Conservation (phyloP, 1,140 invertebrate species). For the Tetramorium simillimum region DNA sequence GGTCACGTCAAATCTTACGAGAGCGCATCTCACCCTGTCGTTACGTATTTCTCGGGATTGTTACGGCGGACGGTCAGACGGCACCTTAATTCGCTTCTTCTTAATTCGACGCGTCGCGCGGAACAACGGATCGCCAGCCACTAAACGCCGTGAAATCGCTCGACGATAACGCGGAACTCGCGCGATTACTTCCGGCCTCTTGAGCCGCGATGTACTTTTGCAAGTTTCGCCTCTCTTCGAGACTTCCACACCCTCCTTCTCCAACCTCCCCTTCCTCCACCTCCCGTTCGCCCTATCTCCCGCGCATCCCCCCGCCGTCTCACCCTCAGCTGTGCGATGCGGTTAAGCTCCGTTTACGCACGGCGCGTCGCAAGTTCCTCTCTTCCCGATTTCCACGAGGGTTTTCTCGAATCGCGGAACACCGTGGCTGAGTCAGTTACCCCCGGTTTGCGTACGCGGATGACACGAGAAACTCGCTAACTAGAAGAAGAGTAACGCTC, state of each 20-base stretch:
- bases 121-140: constrained; percentile 75
- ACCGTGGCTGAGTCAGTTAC: constrained; percentile 34
- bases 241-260: constrained; percentile 60
- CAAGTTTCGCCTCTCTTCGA: constrained; percentile 78
- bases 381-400: constrained; percentile 74
- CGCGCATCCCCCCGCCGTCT: neutral
- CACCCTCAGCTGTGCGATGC: constrained; percentile 59
- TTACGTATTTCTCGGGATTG: neutral
- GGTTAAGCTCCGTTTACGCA: constrained; percentile 82
- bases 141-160: constrained; percentile 78
- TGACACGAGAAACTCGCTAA: constrained; percentile 47
- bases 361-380: constrained; percentile 78
- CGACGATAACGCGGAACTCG: constrained; percentile 77
- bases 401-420: constrained; percentile 61
- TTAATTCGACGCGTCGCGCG: constrained; percentile 53
- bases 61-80: neutral
- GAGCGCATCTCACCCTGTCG: neutral
- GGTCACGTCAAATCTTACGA: neutral
- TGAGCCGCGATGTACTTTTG: constrained; percentile 84
- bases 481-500: constrained; percentile 48
- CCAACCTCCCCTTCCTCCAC: too few species aligned
- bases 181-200: constrained; percentile 84
- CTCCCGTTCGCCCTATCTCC: neutral
- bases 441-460: constrained; percentile 24
- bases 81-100: constrained; percentile 28